Evolutionary conservation across 2,113 vertebrate genomes (phyloP), one percentile per base, ranked within the genome.

Genomic region (Cephalopholis sonnerati): DNA sequence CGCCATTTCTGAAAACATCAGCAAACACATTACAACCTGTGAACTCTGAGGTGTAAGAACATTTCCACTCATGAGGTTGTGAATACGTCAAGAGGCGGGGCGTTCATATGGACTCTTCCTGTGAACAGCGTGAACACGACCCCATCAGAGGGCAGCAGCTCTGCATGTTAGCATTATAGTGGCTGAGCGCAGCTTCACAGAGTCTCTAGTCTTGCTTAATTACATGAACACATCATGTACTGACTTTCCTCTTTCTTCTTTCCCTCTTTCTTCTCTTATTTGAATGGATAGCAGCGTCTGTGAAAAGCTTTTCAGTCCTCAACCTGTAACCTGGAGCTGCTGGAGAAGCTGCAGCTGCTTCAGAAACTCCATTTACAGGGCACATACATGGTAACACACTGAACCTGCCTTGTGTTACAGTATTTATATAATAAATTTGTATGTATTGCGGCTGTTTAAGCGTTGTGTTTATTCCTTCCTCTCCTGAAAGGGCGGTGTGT

Each of bases 391-490:
- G 25, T 64, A 27, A 76, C 67, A 76, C 67, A 57, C 39, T 6
- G 39, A 75, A 68, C 48, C 20, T 29, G 16, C 44, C 39, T 68
- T 4, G 5, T 39, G 61, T 67, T 61, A 36, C 39, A 22, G 20
- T 46, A 50, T 65, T 71, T 74, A 13, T 64, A 20, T 51, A 17
- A 51, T 65, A 25, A 53, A 27, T 71, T 36, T 62, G 7, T 58
- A 22, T 48, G 54, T 67, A 22, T 17, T 36, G 22, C 9, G 8
- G 25, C 79, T 72, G 61, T 70, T 22, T 25, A 51, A 18, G 10
- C 46, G 62, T 70, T n/a, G 53, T 83, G 36, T 82, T 77, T n/a
- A 61, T 85, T 71, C 71, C 61, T 27, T 59, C 5, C 48, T 32
- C 67, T 46, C 4, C 27, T 57, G 58, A 62, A 67, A 72, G 71